Conservation (phyloP, 2,797 vertebrate species). For the Centroberyx gerrardi region DNA sequence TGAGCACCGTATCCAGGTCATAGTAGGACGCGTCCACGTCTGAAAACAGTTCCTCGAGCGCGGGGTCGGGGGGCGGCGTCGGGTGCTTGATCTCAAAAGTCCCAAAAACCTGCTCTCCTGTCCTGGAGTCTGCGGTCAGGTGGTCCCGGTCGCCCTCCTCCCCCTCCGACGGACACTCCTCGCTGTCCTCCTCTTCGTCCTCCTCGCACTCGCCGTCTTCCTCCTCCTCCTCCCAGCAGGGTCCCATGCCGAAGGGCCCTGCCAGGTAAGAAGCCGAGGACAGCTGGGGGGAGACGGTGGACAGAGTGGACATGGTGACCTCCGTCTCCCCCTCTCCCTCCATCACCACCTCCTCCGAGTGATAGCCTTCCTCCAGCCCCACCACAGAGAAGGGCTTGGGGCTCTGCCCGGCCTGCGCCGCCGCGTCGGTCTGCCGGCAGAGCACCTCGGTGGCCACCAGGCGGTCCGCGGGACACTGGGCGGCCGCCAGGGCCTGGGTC, state of each 20-base stretch:
- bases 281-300: slow-evolving; percentile 73
- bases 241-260: slow-evolving; percentile 78
- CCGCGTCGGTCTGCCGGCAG: slow-evolving; percentile 87
- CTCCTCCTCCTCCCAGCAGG: slow-evolving; percentile 89
- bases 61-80: slow-evolving; percentile 84
- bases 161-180: slow-evolving; percentile 83
- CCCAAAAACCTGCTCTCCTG: slow-evolving; percentile 94
- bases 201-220: slow-evolving; percentile 78
- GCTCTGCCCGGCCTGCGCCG: slow-evolving; percentile 77
- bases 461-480: slow-evolving; percentile 88
- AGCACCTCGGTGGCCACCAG: slow-evolving; percentile 93
- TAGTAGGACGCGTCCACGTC: slow-evolving; percentile 96
- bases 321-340: slow-evolving; percentile 77
- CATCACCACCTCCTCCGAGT: slow-evolving; percentile 82
- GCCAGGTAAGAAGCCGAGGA: slow-evolving; percentile 77
- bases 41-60: slow-evolving; percentile 94
- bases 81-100: slow-evolving; percentile 92
- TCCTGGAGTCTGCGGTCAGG: slow-evolving; percentile 85
- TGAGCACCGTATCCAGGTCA: slow-evolving; percentile 95
- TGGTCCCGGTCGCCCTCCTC: slow-evolving; percentile 84
- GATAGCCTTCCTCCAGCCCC: slow-evolving; percentile 77
- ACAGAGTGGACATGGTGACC: slow-evolving; percentile 78
- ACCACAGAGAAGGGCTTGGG: slow-evolving; percentile 78
- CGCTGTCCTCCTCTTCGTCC: slow-evolving; percentile 85
- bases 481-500: slow-evolving; percentile 85